phyloP scores from a whole-genome alignment of 2,797 vertebrate genomes.

The Syngnathus rostellatus region DNA sequence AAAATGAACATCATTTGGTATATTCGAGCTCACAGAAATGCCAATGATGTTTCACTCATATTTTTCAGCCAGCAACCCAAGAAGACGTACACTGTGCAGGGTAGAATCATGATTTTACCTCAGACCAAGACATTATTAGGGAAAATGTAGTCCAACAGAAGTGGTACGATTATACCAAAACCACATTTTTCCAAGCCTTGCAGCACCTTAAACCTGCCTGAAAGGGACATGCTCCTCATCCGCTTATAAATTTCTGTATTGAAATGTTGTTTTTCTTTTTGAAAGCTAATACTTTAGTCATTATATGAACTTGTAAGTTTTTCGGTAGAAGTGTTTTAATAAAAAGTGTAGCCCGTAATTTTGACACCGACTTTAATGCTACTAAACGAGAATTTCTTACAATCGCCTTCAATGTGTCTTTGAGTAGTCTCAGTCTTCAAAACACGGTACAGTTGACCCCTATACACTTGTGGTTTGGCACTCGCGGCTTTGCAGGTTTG shows the following conservation, averaged over 20 bases:
- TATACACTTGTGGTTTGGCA: no score
- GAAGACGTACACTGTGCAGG: background rate
- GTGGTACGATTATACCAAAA: slow-evolving; percentile 49
- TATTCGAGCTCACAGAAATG: background rate
- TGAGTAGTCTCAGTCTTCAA: slow-evolving; percentile 54
- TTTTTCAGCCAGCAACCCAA: background rate
- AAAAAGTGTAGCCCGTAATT: slow-evolving; percentile 49
- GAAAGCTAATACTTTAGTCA: slow-evolving; percentile 55
- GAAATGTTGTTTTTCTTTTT: slow-evolving; percentile 43
- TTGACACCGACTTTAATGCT: slow-evolving; percentile 31
- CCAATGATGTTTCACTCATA: background rate
- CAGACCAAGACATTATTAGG: background rate
- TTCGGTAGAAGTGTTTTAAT: slow-evolving; percentile 43
- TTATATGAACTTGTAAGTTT: slow-evolving; percentile 47
- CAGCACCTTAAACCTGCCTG: slow-evolving; percentile 24
- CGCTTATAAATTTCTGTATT: slow-evolving; percentile 49
- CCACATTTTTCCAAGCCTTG: slow-evolving; percentile 32
- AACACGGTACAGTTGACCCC: slow-evolving; percentile 22
- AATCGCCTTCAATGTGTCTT: slow-evolving; percentile 29
- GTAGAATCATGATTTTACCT: background rate
- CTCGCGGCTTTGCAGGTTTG: no score
- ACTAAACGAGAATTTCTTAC: slow-evolving; percentile 31
- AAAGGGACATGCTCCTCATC: slow-evolving; percentile 47
- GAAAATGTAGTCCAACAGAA: slow-evolving; percentile 16
- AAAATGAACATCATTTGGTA: background rate